These are phyloP conservation scores for Chloropsis cyanopogon DNA, from an alignment of 2,113 vertebrate species.

Conservation along the genomic window DNA sequence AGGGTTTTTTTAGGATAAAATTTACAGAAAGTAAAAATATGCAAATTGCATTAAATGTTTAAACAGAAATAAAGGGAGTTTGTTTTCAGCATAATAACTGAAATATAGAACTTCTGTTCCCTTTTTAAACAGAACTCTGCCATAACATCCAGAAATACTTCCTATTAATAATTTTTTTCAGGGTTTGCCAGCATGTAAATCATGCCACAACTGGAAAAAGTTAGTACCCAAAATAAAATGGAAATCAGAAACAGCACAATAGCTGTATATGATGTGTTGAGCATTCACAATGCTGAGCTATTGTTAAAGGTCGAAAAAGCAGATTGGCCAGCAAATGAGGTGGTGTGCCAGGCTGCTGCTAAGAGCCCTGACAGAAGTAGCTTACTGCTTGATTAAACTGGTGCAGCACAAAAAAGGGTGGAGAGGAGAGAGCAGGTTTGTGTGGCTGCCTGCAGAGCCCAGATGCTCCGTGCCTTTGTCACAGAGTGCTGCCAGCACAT, in stretches of 20 bases:
- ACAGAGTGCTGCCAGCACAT: neutral
- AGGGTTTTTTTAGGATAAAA: neutral
- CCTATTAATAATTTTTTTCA: neutral
- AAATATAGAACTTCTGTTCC: neutral
- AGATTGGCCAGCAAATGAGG: neutral
- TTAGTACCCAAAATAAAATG: neutral
- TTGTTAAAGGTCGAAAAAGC: neutral
- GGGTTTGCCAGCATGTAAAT: neutral
- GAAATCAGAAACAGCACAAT: neutral
- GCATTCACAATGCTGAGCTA: neutral
- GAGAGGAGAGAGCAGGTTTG: neutral
- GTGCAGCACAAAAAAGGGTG: neutral
- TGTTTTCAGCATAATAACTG: neutral
- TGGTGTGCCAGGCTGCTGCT: neutral
- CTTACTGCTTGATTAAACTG: neutral
- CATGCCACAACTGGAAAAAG: neutral
- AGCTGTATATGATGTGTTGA: neutral
- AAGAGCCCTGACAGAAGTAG: neutral
- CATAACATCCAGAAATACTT: neutral
- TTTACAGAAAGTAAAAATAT: neutral
- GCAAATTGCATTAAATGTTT: neutral
- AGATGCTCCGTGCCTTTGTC: neutral
- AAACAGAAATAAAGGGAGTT: neutral
- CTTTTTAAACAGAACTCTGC: neutral
- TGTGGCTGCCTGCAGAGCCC: neutral